Percentiles rank a stretch among this genome's conserved stretches.
Conservation (phyloP, 2,888 invertebrate species). For the Chrysotoxum bicinctum region DNA sequence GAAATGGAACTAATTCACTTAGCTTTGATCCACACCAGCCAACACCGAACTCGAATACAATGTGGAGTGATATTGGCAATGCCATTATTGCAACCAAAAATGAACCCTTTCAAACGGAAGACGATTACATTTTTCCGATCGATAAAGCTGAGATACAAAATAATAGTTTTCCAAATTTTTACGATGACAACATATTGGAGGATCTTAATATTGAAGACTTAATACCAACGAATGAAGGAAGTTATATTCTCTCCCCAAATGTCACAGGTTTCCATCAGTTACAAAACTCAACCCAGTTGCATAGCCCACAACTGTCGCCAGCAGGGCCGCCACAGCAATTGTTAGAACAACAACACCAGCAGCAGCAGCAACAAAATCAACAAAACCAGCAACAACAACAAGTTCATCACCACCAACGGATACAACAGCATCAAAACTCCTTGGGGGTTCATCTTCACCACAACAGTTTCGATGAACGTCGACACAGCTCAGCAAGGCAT, state of each 20-base stretch:
- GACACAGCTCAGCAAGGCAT: slow-evolving; percentile 74
- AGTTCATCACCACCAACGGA: slow-evolving; percentile 73
- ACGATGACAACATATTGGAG: slow-evolving; percentile 90
- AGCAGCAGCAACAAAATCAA: slow-evolving; percentile 74
- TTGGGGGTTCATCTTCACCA: slow-evolving; percentile 70
- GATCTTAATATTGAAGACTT: slow-evolving; percentile 94
- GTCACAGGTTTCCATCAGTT: slow-evolving; percentile 55
- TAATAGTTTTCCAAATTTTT: slow-evolving; percentile 92
- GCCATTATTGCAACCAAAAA: slow-evolving; percentile 81
- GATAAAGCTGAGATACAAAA: slow-evolving; percentile 93
- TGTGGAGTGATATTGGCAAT: slow-evolving; percentile 81
- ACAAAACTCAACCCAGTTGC: slow-evolving; percentile 77
- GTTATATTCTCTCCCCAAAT: slow-evolving; percentile 84
- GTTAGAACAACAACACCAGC: slow-evolving; percentile 77
- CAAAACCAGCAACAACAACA: slow-evolving; percentile 74
- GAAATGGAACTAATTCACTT: slow-evolving; percentile 71
- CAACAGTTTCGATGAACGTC: slow-evolving; percentile 74
- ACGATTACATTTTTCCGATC: slow-evolving; percentile 94
- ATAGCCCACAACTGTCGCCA: slow-evolving; percentile 76
- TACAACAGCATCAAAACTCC: slow-evolving; percentile 72
- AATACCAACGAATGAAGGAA: slow-evolving; percentile 74
- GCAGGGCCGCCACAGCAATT: slow-evolving; percentile 79
- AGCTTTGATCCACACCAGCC: slow-evolving; percentile 76
- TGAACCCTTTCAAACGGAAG: slow-evolving; percentile 90
- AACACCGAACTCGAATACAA: slow-evolving; percentile 79